Evolutionary conservation across 2,113 vertebrate genomes (phyloP).

Genomic region (Hypanus sabinus): DNA sequence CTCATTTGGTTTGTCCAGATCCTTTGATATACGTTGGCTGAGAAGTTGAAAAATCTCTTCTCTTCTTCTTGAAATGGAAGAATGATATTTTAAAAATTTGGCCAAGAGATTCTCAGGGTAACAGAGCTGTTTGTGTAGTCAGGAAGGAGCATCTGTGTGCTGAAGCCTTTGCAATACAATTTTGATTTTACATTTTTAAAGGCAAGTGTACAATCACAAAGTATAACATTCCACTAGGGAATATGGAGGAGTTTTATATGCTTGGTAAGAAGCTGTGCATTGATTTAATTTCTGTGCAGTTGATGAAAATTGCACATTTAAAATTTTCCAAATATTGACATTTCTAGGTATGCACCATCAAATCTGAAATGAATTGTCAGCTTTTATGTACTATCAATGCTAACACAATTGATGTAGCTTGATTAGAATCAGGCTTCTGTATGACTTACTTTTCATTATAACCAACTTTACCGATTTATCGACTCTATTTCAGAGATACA

Average conservation of each 20-base stretch:
- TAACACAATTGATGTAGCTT: conserved; percentile 21
- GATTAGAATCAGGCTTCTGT: conserved; percentile 33
- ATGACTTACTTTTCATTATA: conserved; percentile 26
- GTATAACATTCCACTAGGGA: neutral
- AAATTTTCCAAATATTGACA: conserved; percentile 32
- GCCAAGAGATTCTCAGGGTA: neutral
- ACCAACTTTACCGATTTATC: conserved; percentile 26
- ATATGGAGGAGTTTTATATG: neutral
- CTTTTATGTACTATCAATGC: neutral
- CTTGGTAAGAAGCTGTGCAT: neutral
- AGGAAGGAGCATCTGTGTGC: neutral
- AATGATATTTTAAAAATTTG: neutral
- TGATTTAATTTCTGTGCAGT: neutral
- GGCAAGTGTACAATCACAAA: neutral
- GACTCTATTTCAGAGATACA: neutral
- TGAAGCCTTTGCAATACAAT: neutral
- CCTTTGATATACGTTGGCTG: neutral
- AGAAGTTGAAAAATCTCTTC: neutral
- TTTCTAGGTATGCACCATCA: neutral
- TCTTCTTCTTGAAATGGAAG: neutral
- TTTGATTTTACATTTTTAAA: neutral
- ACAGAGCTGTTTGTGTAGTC: neutral
- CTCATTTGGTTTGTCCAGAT: neutral
- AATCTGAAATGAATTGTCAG: conserved; percentile 19
- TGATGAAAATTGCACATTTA: neutral